A percentile compares a stretch with the other conserved stretches of the same genome.
Evolutionary conservation across 2,113 vertebrate genomes (phyloP).

Genomic region (Melozone crissalis): DNA sequence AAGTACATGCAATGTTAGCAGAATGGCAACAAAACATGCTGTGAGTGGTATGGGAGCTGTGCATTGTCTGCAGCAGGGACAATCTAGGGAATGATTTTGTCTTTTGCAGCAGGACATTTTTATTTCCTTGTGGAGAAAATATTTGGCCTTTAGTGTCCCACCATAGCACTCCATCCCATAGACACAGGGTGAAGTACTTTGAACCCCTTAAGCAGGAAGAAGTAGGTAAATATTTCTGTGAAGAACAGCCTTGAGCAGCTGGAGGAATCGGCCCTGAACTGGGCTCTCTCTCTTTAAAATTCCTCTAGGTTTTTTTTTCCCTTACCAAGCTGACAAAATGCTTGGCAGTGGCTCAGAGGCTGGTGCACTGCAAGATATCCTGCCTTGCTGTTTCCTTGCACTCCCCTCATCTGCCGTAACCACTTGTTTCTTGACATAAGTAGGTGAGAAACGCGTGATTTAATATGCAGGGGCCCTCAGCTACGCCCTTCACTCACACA

Average conservation of each 20-base stretch:
- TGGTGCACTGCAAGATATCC: conserved; percentile 19
- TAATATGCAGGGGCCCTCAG: not conserved
- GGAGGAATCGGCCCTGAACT: not conserved
- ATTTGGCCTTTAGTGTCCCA: not conserved
- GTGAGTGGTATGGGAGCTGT: not conserved
- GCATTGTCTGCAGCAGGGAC: conserved; percentile 46
- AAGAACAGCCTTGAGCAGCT: not conserved
- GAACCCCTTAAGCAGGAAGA: not conserved
- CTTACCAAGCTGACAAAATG: not conserved
- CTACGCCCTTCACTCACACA: not conserved
- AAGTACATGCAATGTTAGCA: conserved; percentile 67
- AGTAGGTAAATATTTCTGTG: not conserved
- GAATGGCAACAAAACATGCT: conserved; percentile 40
- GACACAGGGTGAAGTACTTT: not conserved
- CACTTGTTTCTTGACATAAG: conserved; percentile 37
- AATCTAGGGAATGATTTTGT: conserved; percentile 15
- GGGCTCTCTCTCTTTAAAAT: conserved; percentile 12
- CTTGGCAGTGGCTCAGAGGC: conserved; percentile 23
- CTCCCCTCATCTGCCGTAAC: conserved; percentile 26
- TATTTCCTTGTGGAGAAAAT: not conserved
- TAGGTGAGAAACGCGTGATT: conserved; percentile 11
- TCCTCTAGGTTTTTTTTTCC: not conserved
- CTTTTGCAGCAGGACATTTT: conserved; percentile 5
- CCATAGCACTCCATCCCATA: not conserved
- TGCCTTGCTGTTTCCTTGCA: conserved; percentile 37